Percentiles rank a stretch among this genome's conserved stretches.
Conservation (phyloP, 2,888 invertebrate species). For the Callyntrura guangdongensis region DNA sequence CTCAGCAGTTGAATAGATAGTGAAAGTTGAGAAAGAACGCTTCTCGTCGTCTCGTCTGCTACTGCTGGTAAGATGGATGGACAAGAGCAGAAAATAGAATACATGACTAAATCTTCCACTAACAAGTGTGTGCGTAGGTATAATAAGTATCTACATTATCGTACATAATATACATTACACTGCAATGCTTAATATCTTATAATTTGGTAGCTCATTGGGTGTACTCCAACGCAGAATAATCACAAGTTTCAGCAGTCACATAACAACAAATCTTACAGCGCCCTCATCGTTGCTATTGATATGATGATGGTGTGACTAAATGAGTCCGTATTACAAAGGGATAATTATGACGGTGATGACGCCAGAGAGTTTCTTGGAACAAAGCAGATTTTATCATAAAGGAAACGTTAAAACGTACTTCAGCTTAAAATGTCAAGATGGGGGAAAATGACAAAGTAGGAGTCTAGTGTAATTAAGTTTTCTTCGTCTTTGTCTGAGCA, state of each 20-base stretch:
- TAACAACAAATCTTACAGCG: not conserved
- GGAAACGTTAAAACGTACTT: not conserved
- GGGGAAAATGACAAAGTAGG: not conserved
- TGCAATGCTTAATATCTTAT: not conserved
- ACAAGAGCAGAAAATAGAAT: not conserved
- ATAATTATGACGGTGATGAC: not conserved
- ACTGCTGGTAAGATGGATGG: not conserved
- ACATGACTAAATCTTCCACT: not conserved
- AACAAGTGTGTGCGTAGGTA: not conserved
- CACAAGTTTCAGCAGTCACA: not conserved
- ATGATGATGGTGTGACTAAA: not conserved
- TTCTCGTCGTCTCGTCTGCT: not conserved
- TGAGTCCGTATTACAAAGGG: not conserved
- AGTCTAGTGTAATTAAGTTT: too few species aligned
- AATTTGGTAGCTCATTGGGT: not conserved
- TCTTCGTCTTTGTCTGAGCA: too few species aligned
- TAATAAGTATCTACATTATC: too few species aligned
- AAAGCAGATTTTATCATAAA: not conserved
- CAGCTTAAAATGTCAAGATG: not conserved
- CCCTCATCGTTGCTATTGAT: not conserved
- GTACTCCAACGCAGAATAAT: slow-evolving; percentile 21
- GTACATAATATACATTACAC: not conserved
- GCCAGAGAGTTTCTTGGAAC: not conserved
- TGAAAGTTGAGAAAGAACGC: not conserved
- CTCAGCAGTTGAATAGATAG: slow-evolving; percentile 15